A percentile compares a stretch with the other conserved stretches of the same genome.
Conservation (phyloP, 2,888 invertebrate genomes). For the Rhabditophanes sp. region DNA sequence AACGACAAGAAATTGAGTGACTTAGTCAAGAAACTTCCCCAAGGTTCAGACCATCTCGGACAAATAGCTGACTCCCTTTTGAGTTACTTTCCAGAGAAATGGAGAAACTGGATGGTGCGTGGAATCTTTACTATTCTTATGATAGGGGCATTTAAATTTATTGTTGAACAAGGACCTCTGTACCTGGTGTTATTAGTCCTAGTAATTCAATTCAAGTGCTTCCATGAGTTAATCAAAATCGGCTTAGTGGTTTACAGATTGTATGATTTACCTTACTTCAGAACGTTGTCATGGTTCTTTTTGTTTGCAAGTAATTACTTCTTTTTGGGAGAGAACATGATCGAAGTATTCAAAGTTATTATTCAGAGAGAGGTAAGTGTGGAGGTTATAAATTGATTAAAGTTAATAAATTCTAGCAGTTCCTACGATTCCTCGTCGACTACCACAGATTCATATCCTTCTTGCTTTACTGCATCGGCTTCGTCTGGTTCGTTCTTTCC, state of each 20-base stretch:
- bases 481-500: constrained; percentile 95
- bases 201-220: constrained; percentile 94
- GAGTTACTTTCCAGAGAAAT: constrained; percentile 69
- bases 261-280: constrained; percentile 95
- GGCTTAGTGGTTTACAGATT: constrained; percentile 95
- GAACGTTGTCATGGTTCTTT: constrained; percentile 97
- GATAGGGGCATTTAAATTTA: constrained; percentile 77
- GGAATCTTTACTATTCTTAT: constrained; percentile 90
- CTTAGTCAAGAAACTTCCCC: constrained; percentile 63
- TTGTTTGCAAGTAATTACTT: constrained; percentile 95
- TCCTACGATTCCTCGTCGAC: constrained; percentile 73
- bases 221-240: constrained; percentile 97
- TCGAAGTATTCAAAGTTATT: constrained; percentile 90
- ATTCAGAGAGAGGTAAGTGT: constrained; percentile 62
- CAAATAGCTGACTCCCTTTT: constrained; percentile 46
- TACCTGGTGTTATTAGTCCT: constrained; percentile 94
- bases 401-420: too few relatives aligned
- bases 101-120: constrained; percentile 94
- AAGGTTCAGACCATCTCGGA: constrained; percentile 55
- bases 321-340: constrained; percentile 95
- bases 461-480: constrained; percentile 82
- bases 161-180: constrained; percentile 86
- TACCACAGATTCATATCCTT: constrained; percentile 97
- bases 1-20: constrained; percentile 51
- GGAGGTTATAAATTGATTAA: too few relatives aligned